These are phyloP conservation scores for Zaprionus capensis DNA, from an alignment of 1,140 invertebrate genomes.

Conservation along the genomic window DNA sequence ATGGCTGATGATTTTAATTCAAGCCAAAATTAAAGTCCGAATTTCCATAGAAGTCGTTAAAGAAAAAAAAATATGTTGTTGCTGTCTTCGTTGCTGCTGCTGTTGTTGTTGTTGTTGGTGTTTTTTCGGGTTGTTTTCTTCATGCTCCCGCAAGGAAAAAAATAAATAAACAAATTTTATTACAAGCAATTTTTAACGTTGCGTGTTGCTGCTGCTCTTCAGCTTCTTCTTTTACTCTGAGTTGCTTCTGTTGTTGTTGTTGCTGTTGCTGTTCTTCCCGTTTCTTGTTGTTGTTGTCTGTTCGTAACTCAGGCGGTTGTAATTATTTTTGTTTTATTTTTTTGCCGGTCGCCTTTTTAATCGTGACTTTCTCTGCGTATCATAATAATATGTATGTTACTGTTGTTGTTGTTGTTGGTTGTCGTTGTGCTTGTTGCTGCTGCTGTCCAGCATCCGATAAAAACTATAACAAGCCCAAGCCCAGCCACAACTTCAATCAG, in stretches of 20 bases:
- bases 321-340: slow-evolving; percentile 41
- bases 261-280: slow-evolving; percentile 6
- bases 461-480: slow-evolving; percentile 22
- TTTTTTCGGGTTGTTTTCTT: not conserved
- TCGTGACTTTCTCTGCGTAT: slow-evolving; percentile 47
- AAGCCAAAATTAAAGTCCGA: slow-evolving; percentile 33
- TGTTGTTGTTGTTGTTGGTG: not conserved
- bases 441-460: slow-evolving; percentile 36
- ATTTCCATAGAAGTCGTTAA: slow-evolving; percentile 52
- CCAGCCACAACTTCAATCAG: slow-evolving; percentile 11
- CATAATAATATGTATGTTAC: slow-evolving; percentile 38
- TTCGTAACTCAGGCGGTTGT: slow-evolving; percentile 30
- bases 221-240: not conserved
- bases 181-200: slow-evolving; percentile 38
- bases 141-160: slow-evolving; percentile 25
- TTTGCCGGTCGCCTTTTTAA: slow-evolving; percentile 34
- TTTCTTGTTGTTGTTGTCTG: slow-evolving; percentile 11
- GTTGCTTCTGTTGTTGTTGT: not conserved
- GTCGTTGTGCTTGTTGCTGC: slow-evolving; percentile 12
- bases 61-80: not conserved
- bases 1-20: slow-evolving; percentile 48
- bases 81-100: not conserved
- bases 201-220: slow-evolving; percentile 26
- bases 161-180: slow-evolving; percentile 39
- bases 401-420: slow-evolving; percentile 2